Percentiles rank a stretch among this genome's conserved stretches.
These are phyloP conservation scores for Dicentrarchus labrax DNA, from an alignment of 2,113 vertebrate genomes.

Conservation along the genomic window DNA sequence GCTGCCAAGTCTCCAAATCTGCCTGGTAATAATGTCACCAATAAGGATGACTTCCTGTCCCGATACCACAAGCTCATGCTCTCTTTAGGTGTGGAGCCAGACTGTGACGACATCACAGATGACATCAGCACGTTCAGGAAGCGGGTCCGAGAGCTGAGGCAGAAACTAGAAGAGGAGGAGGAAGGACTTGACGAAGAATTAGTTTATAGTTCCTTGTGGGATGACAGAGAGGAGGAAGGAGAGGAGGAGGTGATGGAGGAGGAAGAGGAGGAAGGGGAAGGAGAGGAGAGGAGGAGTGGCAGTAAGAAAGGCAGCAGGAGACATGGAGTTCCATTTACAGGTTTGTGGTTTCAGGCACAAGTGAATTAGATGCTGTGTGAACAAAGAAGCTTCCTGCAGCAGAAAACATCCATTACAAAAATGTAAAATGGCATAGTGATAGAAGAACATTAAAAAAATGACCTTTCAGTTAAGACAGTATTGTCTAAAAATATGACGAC, in stretches of 20 bases:
- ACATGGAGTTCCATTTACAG: conserved; percentile 90
- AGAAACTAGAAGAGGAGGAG: conserved; percentile 82
- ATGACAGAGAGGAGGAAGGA: conserved; percentile 56
- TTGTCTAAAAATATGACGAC: neutral
- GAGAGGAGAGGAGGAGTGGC: conserved; percentile 45
- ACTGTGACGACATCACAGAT: conserved; percentile 63
- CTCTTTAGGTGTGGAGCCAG: conserved; percentile 84
- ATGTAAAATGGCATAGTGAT: neutral
- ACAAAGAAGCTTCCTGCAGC: neutral
- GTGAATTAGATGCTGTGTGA: neutral
- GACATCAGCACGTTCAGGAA: conserved; percentile 62
- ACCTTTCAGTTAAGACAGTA: neutral
- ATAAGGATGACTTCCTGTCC: conserved; percentile 87
- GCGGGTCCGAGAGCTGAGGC: conserved; percentile 57
- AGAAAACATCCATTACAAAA: neutral
- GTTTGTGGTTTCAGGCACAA: conserved; percentile 68
- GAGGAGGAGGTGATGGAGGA: conserved; percentile 82
- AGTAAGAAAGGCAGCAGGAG: conserved; percentile 43
- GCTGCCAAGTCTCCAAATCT: neutral
- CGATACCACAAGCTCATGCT: conserved; percentile 90
- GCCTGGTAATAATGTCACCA: conserved; percentile 21
- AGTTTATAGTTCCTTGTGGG: conserved; percentile 79
- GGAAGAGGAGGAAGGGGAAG: conserved; percentile 14
- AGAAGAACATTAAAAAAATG: neutral
- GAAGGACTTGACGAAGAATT: conserved; percentile 27